Base-by-base conservation (phyloP, 2,888 invertebrate genomes). In the Pachliopta kotzebuea region DNA sequence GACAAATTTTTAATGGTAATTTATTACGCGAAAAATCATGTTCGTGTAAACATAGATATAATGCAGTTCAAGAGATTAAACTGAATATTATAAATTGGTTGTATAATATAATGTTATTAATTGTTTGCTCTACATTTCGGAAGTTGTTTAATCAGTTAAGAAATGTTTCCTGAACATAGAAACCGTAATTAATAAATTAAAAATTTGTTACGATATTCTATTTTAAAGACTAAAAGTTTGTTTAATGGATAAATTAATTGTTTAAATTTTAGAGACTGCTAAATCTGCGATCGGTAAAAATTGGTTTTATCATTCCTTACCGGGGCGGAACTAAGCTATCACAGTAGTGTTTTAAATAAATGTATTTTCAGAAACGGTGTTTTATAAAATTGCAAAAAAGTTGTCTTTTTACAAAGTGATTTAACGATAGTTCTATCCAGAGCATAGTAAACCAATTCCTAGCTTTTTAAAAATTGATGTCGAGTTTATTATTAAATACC, bases 221-320 rank as follows among this genome's bases (percentile, higher is more conserved):
- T 77, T 76, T 77, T 74, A 80, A 79, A 81, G 79, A 80, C 78
- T 78, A 81, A 84, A 84, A 78, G 78, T 81, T 84, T 81, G 60
- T 65, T 67, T 58, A 71, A 72, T 71, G 70, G 67, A 72, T 74
- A 75, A 64, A 65, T 66, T 23, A 66, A 67, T 66, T 58, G 23
- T 37, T 66, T 45, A 58, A 54, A 61, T 52, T 63, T 62, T 62
- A 55, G 60, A 69, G 78, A 72, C 76, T 74, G 83, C 72, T 65
- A 78, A 68, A 67, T 79, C 83, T 86, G 92, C 92, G 92, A 92
- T 81, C 85, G 93, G 93, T 92, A 92, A 90, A 93, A 86, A 89
- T 92, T 93, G 93, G 92, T 92, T 92, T 85, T 92, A 93, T 93
- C 93, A 93, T 93, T 93, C 93, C 93, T 93, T 93, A 90, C 92